A percentile compares a stretch with the other conserved stretches of the same genome.
Evolutionary conservation across 1,140 invertebrate species (phyloP).

Genomic region (Hylaeus anthracinus): DNA sequence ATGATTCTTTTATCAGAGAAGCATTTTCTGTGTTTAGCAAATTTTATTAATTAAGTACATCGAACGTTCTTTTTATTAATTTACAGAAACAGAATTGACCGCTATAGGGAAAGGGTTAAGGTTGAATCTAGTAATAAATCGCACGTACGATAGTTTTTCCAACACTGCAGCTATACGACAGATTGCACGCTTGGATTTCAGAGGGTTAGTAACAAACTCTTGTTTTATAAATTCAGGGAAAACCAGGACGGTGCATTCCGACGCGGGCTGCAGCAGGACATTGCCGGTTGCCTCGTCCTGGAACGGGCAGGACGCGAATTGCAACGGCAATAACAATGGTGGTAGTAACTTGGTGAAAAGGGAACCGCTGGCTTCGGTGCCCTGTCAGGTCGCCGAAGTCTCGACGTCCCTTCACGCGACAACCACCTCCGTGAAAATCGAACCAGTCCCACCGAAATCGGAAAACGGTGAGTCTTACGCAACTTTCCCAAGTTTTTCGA

Average conservation of each 20-base stretch:
- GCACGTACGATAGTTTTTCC: neutral
- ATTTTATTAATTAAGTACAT: too few relatives aligned
- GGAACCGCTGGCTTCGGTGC: slow-evolving; percentile 81
- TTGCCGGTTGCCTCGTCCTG: slow-evolving; percentile 76
- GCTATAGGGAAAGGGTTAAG: too few relatives aligned
- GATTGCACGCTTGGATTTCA: too few relatives aligned
- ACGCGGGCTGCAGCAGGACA: slow-evolving; percentile 77
- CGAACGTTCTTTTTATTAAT: too few relatives aligned
- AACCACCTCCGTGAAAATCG: slow-evolving; percentile 77
- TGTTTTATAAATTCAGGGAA: slow-evolving; percentile 68
- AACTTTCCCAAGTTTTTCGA: neutral
- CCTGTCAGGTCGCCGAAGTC: slow-evolving; percentile 85
- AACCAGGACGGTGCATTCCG: slow-evolving; percentile 76
- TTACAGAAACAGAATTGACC: too few relatives aligned
- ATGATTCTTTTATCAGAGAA: too few relatives aligned
- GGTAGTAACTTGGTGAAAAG: slow-evolving; percentile 80
- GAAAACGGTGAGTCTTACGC: slow-evolving; percentile 73
- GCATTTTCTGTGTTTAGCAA: too few relatives aligned
- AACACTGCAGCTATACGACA: neutral
- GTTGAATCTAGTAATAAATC: too few relatives aligned
- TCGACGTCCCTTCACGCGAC: slow-evolving; percentile 83
- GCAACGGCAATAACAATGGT: slow-evolving; percentile 57
- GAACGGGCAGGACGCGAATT: slow-evolving; percentile 69
- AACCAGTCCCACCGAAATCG: slow-evolving; percentile 75
- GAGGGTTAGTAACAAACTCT: too few relatives aligned